Evolutionary conservation across 2,797 vertebrate genomes (phyloP).

Genomic region (Hypotaenidia okinawae): DNA sequence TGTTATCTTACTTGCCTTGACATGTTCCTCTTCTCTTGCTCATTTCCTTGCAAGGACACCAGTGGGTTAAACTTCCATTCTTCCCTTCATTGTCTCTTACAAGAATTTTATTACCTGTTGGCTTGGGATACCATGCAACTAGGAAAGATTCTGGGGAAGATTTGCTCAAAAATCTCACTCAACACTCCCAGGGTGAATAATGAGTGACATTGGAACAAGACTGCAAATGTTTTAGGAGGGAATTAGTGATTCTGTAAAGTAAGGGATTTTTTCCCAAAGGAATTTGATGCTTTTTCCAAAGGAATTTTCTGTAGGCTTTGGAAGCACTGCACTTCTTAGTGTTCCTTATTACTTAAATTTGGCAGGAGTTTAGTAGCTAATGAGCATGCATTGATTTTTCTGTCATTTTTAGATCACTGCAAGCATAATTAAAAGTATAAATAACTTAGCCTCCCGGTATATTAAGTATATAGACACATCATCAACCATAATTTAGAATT

Average conservation of each 20-base stretch:
- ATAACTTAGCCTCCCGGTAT: slow-evolving; percentile 30
- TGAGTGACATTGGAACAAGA: neutral
- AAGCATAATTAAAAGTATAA: slow-evolving; percentile 65
- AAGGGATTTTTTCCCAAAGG: neutral
- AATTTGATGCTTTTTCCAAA: neutral
- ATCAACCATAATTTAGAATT: slow-evolving; percentile 54
- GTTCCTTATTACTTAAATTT: neutral
- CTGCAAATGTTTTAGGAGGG: neutral
- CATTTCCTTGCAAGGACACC: neutral
- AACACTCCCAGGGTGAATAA: neutral
- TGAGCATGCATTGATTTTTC: slow-evolving; percentile 52
- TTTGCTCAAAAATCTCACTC: neutral
- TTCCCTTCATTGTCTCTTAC: neutral
- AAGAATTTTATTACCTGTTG: neutral
- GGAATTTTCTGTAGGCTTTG: neutral
- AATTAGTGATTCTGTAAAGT: neutral
- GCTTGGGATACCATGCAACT: neutral
- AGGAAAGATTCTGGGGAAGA: neutral
- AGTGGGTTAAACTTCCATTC: neutral
- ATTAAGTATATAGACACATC: slow-evolving; percentile 25
- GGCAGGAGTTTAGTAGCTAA: slow-evolving; percentile 32
- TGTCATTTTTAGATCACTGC: slow-evolving; percentile 58
- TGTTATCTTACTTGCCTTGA: neutral
- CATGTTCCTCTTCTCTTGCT: neutral
- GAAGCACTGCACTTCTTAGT: neutral